phyloP scores from a whole-genome alignment of 2,888 invertebrate genomes.

The Heliconius sara region DNA sequence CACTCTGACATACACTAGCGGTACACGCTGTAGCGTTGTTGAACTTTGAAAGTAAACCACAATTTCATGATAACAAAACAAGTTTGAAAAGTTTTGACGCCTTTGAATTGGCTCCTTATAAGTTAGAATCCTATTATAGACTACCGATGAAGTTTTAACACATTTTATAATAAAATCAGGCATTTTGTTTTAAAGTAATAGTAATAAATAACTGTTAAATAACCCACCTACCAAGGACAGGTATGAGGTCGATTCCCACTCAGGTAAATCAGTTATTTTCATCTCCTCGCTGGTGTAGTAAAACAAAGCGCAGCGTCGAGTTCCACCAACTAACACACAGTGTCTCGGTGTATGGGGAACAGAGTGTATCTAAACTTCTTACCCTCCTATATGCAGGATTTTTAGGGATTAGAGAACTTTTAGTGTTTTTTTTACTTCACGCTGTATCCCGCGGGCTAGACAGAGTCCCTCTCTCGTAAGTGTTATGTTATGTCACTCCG shows the following conservation, averaged over 20 bases:
- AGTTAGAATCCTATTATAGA: conserved; percentile 14
- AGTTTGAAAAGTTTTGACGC: conserved; percentile 7
- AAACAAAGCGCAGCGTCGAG: too few species aligned
- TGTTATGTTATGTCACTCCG: too few species aligned
- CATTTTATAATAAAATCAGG: not conserved
- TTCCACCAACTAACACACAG: not conserved
- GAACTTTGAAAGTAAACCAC: conserved; percentile 7
- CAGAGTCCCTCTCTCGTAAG: too few species aligned
- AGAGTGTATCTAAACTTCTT: not conserved
- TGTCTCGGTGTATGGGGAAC: not conserved
- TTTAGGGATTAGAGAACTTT: too few species aligned
- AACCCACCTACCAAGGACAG: too few species aligned
- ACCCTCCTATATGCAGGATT: too few species aligned
- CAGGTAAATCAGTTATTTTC: too few species aligned
- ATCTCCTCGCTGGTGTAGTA: too few species aligned
- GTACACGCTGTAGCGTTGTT: not conserved
- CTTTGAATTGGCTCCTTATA: conserved; percentile 12
- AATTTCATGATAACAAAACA: conserved; percentile 17
- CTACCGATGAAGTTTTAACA: not conserved
- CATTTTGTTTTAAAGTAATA: not conserved
- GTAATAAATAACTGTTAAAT: conserved; percentile 6
- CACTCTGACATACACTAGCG: not conserved
- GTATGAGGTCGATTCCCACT: too few species aligned
- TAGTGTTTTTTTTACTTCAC: too few species aligned
- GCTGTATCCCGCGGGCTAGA: too few species aligned